phyloP scores from a whole-genome alignment of 1,140 invertebrate genomes.

The Drosophila nebulosa region DNA sequence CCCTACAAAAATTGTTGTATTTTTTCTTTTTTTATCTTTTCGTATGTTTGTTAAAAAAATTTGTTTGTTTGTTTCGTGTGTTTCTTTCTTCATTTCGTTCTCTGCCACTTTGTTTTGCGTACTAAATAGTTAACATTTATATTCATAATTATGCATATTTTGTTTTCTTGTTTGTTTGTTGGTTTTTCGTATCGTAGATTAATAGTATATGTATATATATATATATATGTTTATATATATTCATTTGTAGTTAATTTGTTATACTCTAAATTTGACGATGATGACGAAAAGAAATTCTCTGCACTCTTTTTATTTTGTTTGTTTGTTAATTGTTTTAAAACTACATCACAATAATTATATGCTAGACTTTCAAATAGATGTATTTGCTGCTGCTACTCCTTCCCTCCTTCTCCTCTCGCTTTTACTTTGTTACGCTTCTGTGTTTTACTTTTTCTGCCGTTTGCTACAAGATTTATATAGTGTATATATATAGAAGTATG shows the following conservation, averaged over 20 bases:
- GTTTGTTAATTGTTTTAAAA: slow-evolving; percentile 61
- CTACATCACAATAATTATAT: slow-evolving; percentile 81
- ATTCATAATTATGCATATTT: slow-evolving; percentile 26
- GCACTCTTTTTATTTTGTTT: slow-evolving; percentile 31
- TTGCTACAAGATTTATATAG: slow-evolving; percentile 19
- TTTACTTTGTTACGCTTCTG: slow-evolving; percentile 10
- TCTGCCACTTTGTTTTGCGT: slow-evolving; percentile 43
- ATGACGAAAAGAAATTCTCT: slow-evolving; percentile 50
- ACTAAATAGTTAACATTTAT: slow-evolving; percentile 66
- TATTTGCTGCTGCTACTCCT: too few species aligned
- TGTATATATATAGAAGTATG: slow-evolving; percentile 13
- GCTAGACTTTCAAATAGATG: slow-evolving; percentile 64
- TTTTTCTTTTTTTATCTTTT: too few species aligned
- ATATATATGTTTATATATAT: slow-evolving; percentile 25
- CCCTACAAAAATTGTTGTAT: slow-evolving; percentile 21
- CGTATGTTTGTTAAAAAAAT: slow-evolving; percentile 40
- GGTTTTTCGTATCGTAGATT: slow-evolving; percentile 1
- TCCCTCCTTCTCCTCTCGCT: background rate
- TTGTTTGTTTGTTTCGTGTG: slow-evolving; percentile 18
- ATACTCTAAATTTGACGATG: slow-evolving; percentile 52
- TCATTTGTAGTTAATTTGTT: slow-evolving; percentile 47
- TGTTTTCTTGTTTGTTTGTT: background rate
- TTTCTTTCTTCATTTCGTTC: too few species aligned
- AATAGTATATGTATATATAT: slow-evolving; percentile 29
- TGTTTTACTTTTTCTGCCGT: slow-evolving; percentile 8